Evolutionary conservation across 2,797 vertebrate genomes (phyloP), one percentile per base, ranked within the genome.

Genomic region (Syncerus caffer): DNA sequence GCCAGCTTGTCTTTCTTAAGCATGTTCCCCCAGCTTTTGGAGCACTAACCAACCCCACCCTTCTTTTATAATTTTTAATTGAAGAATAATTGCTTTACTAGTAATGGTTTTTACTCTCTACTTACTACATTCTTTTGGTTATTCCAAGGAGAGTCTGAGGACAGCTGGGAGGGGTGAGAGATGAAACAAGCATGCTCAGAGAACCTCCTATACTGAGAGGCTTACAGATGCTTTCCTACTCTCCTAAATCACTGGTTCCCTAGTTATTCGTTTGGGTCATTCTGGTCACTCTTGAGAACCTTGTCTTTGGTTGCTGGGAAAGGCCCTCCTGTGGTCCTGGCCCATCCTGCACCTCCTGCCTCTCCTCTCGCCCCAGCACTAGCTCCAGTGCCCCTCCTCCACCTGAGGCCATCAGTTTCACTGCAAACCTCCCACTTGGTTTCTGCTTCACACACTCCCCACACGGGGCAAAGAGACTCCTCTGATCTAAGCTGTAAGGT

Each of bases 251-350:
- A 38, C 25, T 11, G 3, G 25, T 42, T 47, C 31, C 38, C 67
- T 5, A 7, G 47, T 12, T 7, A 38, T 4, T 45, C 1, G 4
- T 2, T 25, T 3, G 2, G 8, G 60, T 6, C 6, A 6, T 3
- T 14, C 6, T 11, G 34, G 38, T 60, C 2, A 8, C 3, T 82
- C 84, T 11, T 2, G 17, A 62, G 29, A 62, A 62, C 14, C 60
- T 62, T 62, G 29, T 62, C 60, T 31, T 62, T 62, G 60, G 60
- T 62, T 62, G 29, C 14, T 62, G 29, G 88, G n/a, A 25, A 45
- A 51, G 42, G 51, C 7, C 7, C 1, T 53, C 17, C 45, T 7
- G 25, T 47, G 25, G 23, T 1, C 8, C 8, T 19, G 50, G 57
- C 27, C 34, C 29, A 1, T 19, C 4, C 0, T 0, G 15, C 13